Conservation (phyloP, 2,888 invertebrate species). For the Cremastinae sp. region DNA sequence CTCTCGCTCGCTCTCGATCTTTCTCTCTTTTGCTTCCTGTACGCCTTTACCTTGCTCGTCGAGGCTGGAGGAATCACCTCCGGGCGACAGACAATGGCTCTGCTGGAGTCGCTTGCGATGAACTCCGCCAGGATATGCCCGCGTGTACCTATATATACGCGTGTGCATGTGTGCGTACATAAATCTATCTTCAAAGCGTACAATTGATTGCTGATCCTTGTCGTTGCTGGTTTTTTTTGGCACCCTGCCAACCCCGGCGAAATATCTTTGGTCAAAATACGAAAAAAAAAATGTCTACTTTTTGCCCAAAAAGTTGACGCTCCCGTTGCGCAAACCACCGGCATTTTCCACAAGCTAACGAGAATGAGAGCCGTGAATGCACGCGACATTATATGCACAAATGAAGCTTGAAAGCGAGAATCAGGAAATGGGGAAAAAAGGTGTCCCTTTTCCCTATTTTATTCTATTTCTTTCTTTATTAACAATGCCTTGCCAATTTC, state of each 20-base stretch:
- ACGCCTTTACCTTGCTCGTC: constrained; percentile 43
- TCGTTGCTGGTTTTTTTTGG: constrained; percentile 34
- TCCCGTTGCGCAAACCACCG: constrained; percentile 48
- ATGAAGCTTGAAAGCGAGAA: constrained; percentile 9
- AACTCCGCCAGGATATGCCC: constrained; percentile 38
- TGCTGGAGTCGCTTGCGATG: constrained; percentile 66
- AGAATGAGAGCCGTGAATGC: constrained; percentile 15
- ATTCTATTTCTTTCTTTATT: neutral
- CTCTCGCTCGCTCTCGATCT: constrained; percentile 9
- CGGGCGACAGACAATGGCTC: constrained; percentile 72
- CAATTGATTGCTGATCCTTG: constrained; percentile 10
- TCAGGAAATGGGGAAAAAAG: neutral
- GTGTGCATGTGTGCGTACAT: neutral
- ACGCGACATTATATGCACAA: neutral
- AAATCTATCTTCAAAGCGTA: neutral
- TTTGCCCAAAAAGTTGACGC: constrained; percentile 14
- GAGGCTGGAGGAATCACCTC: constrained; percentile 64
- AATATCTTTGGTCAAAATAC: neutral
- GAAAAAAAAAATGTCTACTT: neutral
- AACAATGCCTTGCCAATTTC: constrained; percentile 6
- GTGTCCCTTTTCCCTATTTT: neutral
- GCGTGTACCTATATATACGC: constrained; percentile 11
- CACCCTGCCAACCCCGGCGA: constrained; percentile 27
- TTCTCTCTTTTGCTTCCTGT: constrained; percentile 16
- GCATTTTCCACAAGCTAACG: constrained; percentile 49